Conservation (phyloP, 1,140 invertebrate genomes). For the Drosophila ambigua region DNA sequence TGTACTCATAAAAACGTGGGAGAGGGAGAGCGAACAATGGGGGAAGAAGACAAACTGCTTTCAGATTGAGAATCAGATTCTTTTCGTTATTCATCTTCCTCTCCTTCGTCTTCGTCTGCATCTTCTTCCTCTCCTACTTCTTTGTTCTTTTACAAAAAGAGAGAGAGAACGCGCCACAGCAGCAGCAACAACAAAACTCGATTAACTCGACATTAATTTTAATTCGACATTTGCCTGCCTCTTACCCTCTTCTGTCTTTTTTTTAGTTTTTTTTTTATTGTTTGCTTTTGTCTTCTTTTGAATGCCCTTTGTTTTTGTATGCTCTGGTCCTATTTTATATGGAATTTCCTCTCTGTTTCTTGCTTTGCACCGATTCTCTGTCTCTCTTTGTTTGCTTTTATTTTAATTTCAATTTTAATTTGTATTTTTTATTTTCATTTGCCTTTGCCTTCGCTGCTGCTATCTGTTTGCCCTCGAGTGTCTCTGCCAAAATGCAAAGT, state of each 20-base stretch:
- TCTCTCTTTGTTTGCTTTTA: slow-evolving; percentile 44
- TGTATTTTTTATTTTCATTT: slow-evolving; percentile 14
- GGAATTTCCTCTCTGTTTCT: slow-evolving; percentile 36
- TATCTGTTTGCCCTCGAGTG: slow-evolving; percentile 27
- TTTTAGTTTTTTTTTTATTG: slow-evolving; percentile 32
- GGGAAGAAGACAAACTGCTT: slow-evolving; percentile 81
- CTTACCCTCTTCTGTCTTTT: slow-evolving; percentile 29
- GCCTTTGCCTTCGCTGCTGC: slow-evolving; percentile 6
- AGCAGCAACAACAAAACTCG: slow-evolving; percentile 75
- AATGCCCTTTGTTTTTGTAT: slow-evolving; percentile 43
- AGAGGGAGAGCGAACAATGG: slow-evolving; percentile 42
- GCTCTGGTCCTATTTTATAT: slow-evolving; percentile 48
- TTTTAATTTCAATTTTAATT: slow-evolving; percentile 40
- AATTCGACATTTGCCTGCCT: slow-evolving; percentile 69
- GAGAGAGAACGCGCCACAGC: slow-evolving; percentile 36
- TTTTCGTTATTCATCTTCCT: slow-evolving; percentile 44
- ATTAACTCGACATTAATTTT: slow-evolving; percentile 83
- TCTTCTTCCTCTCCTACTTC: slow-evolving; percentile 31
- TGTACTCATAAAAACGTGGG: slow-evolving; percentile 1
- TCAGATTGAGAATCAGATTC: slow-evolving; percentile 73
- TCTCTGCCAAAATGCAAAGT: slow-evolving; percentile 52
- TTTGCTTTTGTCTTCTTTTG: slow-evolving; percentile 36
- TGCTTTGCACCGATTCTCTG: slow-evolving; percentile 32
- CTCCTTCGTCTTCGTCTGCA: slow-evolving; percentile 16
- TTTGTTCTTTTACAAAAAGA: slow-evolving; percentile 55